Evolutionary conservation across 2,113 vertebrate species (phyloP), one percentile per base, ranked within the genome.

Genomic region (Centropus bengalensis): DNA sequence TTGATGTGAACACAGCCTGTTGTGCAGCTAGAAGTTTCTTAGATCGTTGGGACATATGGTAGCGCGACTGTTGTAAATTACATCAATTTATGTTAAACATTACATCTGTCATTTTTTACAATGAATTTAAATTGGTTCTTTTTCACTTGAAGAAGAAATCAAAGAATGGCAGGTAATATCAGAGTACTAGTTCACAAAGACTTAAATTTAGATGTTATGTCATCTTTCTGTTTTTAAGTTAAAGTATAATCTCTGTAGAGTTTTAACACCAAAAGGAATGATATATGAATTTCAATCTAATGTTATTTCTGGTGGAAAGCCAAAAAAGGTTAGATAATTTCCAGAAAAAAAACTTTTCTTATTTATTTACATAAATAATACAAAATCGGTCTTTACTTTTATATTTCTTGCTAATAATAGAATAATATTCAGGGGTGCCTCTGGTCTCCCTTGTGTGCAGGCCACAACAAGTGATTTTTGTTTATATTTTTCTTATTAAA

Each of bases 51-150:
- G 93, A 78, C 63, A 76, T 89, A 80, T 27, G 67, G 44, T 63
- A 63, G 55, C 94, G 88, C 78, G 93, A 93, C 73, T 82, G 56
- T 85, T 79, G 30, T 56, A 49, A 87, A 82, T 68, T 67, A 38
- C 23, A 63, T 68, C 24, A 88, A 71, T 82, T 96, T 3, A 75
- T 47, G 83, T 93, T 91, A 94, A 93, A 49, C 62, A 69, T 76
- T 32, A 5, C 71, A 26, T 70, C 63, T 69, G 38, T 80, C 88
- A 47, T 42, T 86, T 68, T 51, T 30, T 80, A 20, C 73, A 63
- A 86, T 94, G 89, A 83, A 40, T 93, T 86, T 59, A 89, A 93
- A 80, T 64, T 87, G 7, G 86, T 91, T 91, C 74, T 70, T 91
- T 76, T 82, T 5, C 28, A 73, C 70, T 96, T 77, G 55, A 55